phyloP scores from a whole-genome alignment of 2,888 invertebrate species.

The Ditula angustiorana region DNA sequence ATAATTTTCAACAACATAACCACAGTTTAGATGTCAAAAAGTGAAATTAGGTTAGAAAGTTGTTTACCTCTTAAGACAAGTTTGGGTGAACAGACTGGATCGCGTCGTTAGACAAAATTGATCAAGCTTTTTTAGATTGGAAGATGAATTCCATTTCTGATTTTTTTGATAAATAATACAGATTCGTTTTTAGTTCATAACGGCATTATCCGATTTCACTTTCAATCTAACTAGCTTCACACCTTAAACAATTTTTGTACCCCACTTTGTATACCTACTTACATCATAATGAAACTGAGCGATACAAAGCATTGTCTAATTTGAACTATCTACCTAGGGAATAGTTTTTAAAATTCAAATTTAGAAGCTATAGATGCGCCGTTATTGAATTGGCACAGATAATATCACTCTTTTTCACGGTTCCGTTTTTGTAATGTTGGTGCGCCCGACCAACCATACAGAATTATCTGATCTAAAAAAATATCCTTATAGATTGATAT shows the following conservation, averaged over 20 bases:
- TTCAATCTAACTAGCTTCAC: constrained; percentile 34
- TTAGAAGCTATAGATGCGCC: constrained; percentile 30
- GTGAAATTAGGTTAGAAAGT: too few relatives aligned
- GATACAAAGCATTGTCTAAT: constrained; percentile 24
- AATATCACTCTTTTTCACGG: constrained; percentile 25
- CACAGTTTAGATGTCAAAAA: too few relatives aligned
- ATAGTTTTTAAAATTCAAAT: constrained; percentile 23
- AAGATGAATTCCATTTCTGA: neutral
- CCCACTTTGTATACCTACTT: constrained; percentile 35
- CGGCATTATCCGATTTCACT: neutral
- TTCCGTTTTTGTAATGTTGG: constrained; percentile 16
- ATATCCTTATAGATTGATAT: neutral
- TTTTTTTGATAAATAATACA: neutral
- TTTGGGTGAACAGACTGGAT: neutral
- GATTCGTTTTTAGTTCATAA: neutral
- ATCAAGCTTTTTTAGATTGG: constrained; percentile 11
- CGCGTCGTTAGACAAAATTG: constrained; percentile 11
- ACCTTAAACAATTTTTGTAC: constrained; percentile 52
- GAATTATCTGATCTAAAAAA: constrained; percentile 17
- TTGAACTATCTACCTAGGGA: constrained; percentile 14
- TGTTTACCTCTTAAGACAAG: too few relatives aligned
- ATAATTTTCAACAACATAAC: neutral
- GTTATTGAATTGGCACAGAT: constrained; percentile 33
- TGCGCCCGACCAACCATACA: neutral
- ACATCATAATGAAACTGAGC: constrained; percentile 35